Evolutionary conservation across 1,140 invertebrate genomes (phyloP), one percentile per base, ranked within the genome.

Genomic region (Drosophila pandora): DNA sequence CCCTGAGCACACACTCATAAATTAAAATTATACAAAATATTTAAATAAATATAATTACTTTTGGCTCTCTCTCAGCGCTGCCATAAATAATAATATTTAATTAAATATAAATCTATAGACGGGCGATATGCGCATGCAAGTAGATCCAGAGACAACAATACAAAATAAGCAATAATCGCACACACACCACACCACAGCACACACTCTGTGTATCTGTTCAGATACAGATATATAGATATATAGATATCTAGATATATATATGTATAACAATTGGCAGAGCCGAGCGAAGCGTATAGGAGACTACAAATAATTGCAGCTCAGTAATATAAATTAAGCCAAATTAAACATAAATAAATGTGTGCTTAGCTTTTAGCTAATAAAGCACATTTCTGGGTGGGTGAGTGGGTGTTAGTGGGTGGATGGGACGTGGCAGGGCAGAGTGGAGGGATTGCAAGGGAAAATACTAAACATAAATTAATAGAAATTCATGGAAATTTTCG

Each of bases 51-150:
- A 85, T 87, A 85, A 85, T 87, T 82, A 87, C 70, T 68, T 70
- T 48, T 25, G 64, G 50, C 59, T 59, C 53, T 6, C 28, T n/a
- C 34, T 22, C 49, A 8, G 52, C 54, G 34, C 57, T 52, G 73
- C 68, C 82, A 87, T 87, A 87, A 87, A 87, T 87, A 87, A 87
- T 87, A 82, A 87, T 87, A 87, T 87, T 87, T 88, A 88, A 85
- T 85, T 87, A 84, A 84, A 82, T 84, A 87, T 87, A 82, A 85
- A 87, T 74, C 64, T 74, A 78, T 84, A 53, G 63, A 76, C 48
- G 55, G 59, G 32, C 67, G 50, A 2, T 57, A 52, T 57, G 67
- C 52, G 67, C 67, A 70, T 68, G 63, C 41, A 69, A 69, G 65
- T 70, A 57, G 25, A 69, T 69, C 64, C 67, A 57, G 49, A 79